Base-by-base conservation (phyloP, 2,888 invertebrate genomes). In the Podabrus alpinus region DNA sequence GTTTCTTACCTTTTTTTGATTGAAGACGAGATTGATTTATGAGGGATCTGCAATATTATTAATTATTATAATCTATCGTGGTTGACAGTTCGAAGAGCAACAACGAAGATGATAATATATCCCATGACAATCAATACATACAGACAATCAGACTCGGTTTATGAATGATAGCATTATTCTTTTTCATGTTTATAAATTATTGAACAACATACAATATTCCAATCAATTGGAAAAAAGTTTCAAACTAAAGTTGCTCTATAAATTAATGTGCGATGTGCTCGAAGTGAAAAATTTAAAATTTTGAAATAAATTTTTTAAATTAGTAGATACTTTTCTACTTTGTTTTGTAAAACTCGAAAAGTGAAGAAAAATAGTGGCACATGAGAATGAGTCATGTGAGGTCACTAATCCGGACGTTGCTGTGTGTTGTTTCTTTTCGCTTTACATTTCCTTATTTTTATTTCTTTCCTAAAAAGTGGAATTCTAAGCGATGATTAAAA, bases 341-440 rank as follows among this genome's bases (percentile, higher is more conserved):
- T 45, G 45, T 45, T 45, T 45, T 45, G 45, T 45, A 45, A 45
- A 45, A n/a, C n/a, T 45, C 45, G 45, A n/a, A 45, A 66, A 73
- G 24, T 21, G 67, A 61, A 66, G 69, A 73, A 73, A 73, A 73
- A 66, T 25, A 64, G 59, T 21, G n/a, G 29, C 70, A 73, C 73
- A 69, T 69, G 64, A 60, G 74, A 71, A 66, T 74, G 74, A 74
- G 67, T 74, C 66, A 74, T 74, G 67, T 62, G 74, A 74, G 74
- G 74, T 74, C 74, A 74, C 74, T 74, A 74, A 74, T 74, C 70
- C 74, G 74, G 71, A 74, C 70, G 15, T 61, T 68, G 70, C 61
- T 71, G 66, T 68, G 70, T 71, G 71, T 74, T 71, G 74, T 59
- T 68, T 67, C 70, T 66, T 25, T 70, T 74, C 71, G 59, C 64